Evolutionary conservation across 2,888 invertebrate species (phyloP).

Genomic region (Heliconius hortense): DNA sequence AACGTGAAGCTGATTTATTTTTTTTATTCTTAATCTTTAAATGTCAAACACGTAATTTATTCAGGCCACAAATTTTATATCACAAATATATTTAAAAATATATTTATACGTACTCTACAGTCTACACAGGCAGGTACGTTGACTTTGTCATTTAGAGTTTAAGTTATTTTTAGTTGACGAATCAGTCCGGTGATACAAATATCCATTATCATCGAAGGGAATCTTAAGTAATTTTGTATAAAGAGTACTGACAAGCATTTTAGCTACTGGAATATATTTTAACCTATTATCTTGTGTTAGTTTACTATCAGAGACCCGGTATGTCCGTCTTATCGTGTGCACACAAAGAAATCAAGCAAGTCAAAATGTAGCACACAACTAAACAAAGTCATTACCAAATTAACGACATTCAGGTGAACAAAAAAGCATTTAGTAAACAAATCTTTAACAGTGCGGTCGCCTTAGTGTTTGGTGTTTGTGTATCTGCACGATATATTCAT

Average conservation of each 20-base stretch:
- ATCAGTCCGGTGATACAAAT: conserved; percentile 27
- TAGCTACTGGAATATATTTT: conserved; percentile 76
- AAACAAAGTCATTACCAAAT: conserved; percentile 77
- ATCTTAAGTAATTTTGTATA: conserved; percentile 46
- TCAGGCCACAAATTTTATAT: not conserved
- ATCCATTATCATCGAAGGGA: conserved; percentile 34
- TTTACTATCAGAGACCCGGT: conserved; percentile 73
- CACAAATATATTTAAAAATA: not conserved
- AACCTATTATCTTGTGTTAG: conserved; percentile 68
- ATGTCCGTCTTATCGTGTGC: conserved; percentile 73
- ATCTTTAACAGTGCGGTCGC: conserved; percentile 67
- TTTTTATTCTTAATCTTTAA: not conserved
- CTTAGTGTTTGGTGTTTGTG: conserved; percentile 55
- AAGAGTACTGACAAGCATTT: conserved; percentile 65
- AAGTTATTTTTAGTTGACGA: conserved; percentile 21
- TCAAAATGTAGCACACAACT: conserved; percentile 68
- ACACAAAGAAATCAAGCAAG: conserved; percentile 63
- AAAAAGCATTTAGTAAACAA: conserved; percentile 79
- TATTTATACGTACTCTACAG: not conserved
- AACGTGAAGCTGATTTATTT: too few relatives aligned
- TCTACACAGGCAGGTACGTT: not conserved
- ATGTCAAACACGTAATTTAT: not conserved
- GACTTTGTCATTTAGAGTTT: conserved; percentile 20
- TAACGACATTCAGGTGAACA: conserved; percentile 77
- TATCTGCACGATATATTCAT: conserved; percentile 44